A percentile compares a stretch with the other conserved stretches of the same genome.
These are phyloP conservation scores for Prochilodus magdalenae DNA, from an alignment of 2,113 vertebrate genomes.

Conservation along the genomic window DNA sequence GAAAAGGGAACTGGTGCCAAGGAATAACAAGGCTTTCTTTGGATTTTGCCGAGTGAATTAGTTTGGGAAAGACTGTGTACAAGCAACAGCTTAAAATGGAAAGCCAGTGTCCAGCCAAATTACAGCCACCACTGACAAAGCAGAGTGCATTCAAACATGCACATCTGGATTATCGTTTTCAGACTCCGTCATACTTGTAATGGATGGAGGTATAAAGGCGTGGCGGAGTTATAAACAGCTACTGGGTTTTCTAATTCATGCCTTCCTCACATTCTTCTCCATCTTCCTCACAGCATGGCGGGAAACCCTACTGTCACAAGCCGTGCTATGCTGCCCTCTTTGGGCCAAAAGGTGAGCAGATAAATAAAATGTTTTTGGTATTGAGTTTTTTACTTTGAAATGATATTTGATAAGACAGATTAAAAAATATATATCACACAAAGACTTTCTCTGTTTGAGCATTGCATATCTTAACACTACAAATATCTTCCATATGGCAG, in stretches of 20 bases:
- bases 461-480: not conserved
- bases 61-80: not conserved
- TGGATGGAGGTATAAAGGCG: not conserved
- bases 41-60: constrained; percentile 30
- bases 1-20: not conserved
- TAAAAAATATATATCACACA: too few species aligned
- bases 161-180: not conserved
- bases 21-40: not conserved
- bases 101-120: constrained; percentile 34
- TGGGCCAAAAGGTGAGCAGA: constrained; percentile 84
- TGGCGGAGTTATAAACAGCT: not conserved
- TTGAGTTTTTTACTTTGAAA: too few species aligned
- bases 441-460: too few species aligned
- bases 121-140: constrained; percentile 2
- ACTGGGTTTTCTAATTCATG: not conserved
- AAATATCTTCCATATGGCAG: not conserved
- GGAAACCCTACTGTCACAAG: constrained; percentile 89
- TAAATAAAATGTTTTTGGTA: too few species aligned
- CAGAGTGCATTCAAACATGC: not conserved
- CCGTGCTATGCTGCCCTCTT: constrained; percentile 91
- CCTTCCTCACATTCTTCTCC: constrained; percentile 32
- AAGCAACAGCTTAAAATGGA: constrained; percentile 15
- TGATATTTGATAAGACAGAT: too few species aligned
- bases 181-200: not conserved
- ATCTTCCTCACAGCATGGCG: constrained; percentile 79